Conservation (phyloP, 2,888 invertebrate genomes). For the Apocheima hispidaria region DNA sequence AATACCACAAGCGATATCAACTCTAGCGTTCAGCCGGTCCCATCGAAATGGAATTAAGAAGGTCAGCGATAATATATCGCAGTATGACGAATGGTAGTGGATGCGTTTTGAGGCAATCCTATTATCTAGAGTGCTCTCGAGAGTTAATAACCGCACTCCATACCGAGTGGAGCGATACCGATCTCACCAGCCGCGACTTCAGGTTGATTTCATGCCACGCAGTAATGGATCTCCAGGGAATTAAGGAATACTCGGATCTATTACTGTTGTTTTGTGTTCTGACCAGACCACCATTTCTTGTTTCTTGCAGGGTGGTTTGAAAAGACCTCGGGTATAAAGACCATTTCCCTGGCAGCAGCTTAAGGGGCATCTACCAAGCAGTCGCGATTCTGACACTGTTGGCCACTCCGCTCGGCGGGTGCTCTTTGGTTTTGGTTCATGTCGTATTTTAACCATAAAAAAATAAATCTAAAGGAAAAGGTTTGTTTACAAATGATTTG, state of each 20-base stretch:
- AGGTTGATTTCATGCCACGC: neutral
- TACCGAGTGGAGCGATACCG: slow-evolving; percentile 68
- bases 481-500: too few relatives aligned
- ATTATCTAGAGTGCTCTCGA: slow-evolving; percentile 84
- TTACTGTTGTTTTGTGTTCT: neutral
- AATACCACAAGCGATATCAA: slow-evolving; percentile 15
- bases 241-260: neutral
- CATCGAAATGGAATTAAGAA: slow-evolving; percentile 46
- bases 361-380: too few relatives aligned
- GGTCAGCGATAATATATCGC: slow-evolving; percentile 53
- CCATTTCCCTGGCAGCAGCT: too few relatives aligned
- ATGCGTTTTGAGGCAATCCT: slow-evolving; percentile 71
- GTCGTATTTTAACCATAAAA: too few relatives aligned
- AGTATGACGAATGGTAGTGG: slow-evolving; percentile 54
- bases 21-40: slow-evolving; percentile 22
- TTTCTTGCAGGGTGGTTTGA: too few relatives aligned
- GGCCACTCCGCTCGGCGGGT: too few relatives aligned
- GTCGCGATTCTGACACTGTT: too few relatives aligned
- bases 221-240: slow-evolving; percentile 7
- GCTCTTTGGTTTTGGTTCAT: too few relatives aligned
- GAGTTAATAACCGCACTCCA: slow-evolving; percentile 79
- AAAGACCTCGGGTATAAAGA: too few relatives aligned
- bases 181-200: slow-evolving; percentile 53
- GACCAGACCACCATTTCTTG: too few relatives aligned
- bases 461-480: too few relatives aligned